Evolutionary conservation across 2,113 vertebrate species (phyloP).

Genomic region (Bos indicus): DNA sequence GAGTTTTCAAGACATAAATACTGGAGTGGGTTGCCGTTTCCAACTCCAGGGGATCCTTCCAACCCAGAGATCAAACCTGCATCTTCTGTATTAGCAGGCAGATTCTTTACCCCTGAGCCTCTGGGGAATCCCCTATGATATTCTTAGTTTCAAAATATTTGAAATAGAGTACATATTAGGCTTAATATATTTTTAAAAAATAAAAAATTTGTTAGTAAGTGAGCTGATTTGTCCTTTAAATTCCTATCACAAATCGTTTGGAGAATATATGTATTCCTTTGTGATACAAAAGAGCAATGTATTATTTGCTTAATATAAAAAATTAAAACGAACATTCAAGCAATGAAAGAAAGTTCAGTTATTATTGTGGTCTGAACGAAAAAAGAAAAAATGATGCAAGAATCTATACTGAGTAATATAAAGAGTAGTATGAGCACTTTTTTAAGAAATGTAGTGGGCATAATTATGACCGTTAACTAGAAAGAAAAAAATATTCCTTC

Average conservation of each 20-base stretch:
- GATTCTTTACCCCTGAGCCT: not conserved
- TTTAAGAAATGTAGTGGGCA: not conserved
- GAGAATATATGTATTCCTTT: not conserved
- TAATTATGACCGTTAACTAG: not conserved
- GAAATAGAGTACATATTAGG: not conserved
- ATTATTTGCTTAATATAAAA: not conserved
- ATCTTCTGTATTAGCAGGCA: not conserved
- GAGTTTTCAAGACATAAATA: not conserved
- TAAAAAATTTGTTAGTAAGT: not conserved
- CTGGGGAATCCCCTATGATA: not conserved
- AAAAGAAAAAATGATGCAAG: not conserved
- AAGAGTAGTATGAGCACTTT: not conserved
- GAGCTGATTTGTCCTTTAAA: not conserved
- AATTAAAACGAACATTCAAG: not conserved
- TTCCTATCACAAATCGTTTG: not conserved
- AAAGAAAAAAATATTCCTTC: not conserved
- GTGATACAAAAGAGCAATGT: not conserved
- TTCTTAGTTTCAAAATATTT: not conserved
- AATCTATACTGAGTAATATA: not conserved
- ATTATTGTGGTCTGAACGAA: not conserved
- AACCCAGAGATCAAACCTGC: not conserved
- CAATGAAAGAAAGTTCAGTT: not conserved
- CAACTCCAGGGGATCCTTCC: not conserved
- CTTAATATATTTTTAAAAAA: not conserved
- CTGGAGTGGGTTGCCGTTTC: not conserved